Evolutionary conservation across 2,797 vertebrate genomes (phyloP).

Genomic region (Petrocephalus schoutedeni): DNA sequence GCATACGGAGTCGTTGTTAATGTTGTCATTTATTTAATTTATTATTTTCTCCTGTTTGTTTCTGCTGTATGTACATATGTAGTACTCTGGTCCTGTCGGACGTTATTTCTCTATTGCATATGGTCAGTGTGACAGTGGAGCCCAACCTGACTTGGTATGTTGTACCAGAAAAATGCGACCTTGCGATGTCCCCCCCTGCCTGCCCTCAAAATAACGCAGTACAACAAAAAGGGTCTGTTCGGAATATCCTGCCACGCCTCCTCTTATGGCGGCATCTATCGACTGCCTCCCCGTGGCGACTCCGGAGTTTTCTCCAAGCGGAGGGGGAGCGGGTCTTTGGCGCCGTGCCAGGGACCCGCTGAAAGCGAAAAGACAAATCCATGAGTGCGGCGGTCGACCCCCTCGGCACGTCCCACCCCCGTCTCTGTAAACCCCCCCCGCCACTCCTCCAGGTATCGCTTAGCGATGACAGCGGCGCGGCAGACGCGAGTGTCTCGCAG

Average conservation of each 20-base stretch:
- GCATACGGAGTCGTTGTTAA: not conserved
- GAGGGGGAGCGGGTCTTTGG: not conserved
- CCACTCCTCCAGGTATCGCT: not conserved
- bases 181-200: not conserved
- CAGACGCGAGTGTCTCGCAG: not conserved
- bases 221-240: not conserved
- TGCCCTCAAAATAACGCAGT: not conserved
- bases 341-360: not conserved
- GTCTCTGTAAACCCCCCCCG: not conserved
- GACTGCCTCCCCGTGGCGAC: not conserved
- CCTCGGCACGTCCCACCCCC: not conserved
- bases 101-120: not conserved
- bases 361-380: not conserved
- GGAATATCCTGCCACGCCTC: not conserved
- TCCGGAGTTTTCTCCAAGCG: not conserved
- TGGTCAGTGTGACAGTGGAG: not conserved
- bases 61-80: not conserved
- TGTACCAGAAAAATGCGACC: not conserved
- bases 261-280: not conserved
- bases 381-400: not conserved
- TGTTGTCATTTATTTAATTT: not conserved
- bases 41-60: not conserved
- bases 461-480: not conserved
- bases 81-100: too few relatives aligned
- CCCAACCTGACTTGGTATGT: not conserved